Percentiles rank a stretch among this genome's conserved stretches.
These are phyloP conservation scores for Rynchops niger DNA, from an alignment of 2,113 vertebrate species.

Conservation along the genomic window DNA sequence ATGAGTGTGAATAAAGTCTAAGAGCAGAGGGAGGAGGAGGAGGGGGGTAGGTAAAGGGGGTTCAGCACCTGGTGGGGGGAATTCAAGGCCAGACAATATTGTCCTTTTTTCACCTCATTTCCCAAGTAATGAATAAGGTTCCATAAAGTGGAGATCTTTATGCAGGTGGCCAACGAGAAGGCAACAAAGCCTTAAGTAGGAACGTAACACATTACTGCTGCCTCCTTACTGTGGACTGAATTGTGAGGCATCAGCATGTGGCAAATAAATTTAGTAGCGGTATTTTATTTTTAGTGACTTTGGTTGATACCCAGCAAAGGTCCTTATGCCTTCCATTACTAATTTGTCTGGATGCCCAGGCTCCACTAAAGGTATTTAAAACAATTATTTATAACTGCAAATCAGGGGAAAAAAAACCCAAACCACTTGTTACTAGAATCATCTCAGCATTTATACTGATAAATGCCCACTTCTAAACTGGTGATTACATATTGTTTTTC, in stretches of 20 bases:
- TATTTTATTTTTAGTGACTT: not conserved
- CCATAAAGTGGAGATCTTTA: accelerated
- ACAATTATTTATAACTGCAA: not conserved
- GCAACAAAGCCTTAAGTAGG: not conserved
- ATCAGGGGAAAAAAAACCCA: not conserved
- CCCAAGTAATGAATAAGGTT: not conserved
- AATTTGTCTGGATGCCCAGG: not conserved
- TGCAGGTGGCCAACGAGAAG: not conserved
- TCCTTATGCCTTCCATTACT: not conserved
- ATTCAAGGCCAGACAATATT: not conserved
- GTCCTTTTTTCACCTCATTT: not conserved
- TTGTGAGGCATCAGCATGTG: not conserved
- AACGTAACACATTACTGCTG: not conserved
- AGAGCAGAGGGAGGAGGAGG: not conserved
- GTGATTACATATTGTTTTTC: slow-evolving; percentile 45
- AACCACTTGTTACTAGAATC: not conserved
- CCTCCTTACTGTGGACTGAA: not conserved
- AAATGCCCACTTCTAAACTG: slow-evolving; percentile 1
- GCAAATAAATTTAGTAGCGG: not conserved
- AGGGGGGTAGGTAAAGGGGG: not conserved
- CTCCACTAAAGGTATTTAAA: not conserved
- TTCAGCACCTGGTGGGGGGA: not conserved
- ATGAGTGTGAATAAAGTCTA: not conserved
- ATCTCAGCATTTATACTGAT: not conserved
- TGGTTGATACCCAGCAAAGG: not conserved